Evolutionary conservation across 2,797 vertebrate species (phyloP), one percentile per base, ranked within the genome.

Genomic region (Poecilia picta): DNA sequence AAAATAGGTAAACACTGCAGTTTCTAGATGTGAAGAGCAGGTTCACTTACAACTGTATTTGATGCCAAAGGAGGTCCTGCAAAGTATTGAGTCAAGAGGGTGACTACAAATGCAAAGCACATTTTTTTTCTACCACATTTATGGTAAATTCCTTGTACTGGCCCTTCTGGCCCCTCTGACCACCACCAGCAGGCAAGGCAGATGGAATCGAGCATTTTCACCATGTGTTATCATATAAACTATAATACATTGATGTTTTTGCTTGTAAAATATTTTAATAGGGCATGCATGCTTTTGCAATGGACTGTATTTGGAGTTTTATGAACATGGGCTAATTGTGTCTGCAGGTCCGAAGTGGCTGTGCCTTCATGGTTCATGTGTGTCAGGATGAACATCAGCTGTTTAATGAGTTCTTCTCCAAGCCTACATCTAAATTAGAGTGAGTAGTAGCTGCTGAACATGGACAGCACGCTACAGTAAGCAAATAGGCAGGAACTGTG

Each of bases 331-430:
- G 49, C 70, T 86, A 36, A 76, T 84, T 66, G 8, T 85, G 83
- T 83, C 70, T 79, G 28, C 91, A 99, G 98, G 97, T 99, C 49
- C 97, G 98, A 86, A 98, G 98, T 81, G 98, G 98, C 89, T 99
- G 98, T 95, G 97, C 98, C 83, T 99, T 99, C 74, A 99, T 99
- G 98, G 98, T 98, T 72, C 98, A 99, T 0, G 98, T 99, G 8
- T 99, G 98, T 91, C 98, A 99, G 93, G 98, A 99, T 85, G 98
- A 99, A 66, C 97, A 99, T 88, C 98, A 99, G 79, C 97, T 99
- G 79, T 99, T 96, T 89, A 96, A 97, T 10, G 98, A 99, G 84
- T 99, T 99, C 95, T 99, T 99, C 94, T 97, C 97, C 80, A 99
- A 97, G 88, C 95, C 97, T 53, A 97, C 98, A 43, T 81, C 93